Percentiles rank a stretch among this genome's conserved stretches.
These are phyloP conservation scores for Scotopteryx bipunctaria DNA, from an alignment of 2,888 invertebrate species.

Conservation along the genomic window DNA sequence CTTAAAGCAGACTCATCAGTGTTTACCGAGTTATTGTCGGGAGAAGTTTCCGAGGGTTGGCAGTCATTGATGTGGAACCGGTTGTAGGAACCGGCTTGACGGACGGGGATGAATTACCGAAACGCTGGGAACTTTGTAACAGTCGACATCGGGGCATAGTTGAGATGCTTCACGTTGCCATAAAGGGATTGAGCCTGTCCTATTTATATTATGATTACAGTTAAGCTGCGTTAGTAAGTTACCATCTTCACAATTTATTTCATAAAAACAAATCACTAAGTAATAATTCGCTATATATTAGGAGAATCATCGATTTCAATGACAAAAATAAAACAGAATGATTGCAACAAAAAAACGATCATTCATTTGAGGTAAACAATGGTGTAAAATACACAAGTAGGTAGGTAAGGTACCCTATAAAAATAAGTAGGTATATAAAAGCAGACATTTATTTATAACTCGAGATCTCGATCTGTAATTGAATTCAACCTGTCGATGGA, in stretches of 20 bases:
- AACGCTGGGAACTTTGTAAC: conserved; percentile 59
- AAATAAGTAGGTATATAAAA: conserved; percentile 4
- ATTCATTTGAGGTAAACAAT: conserved; percentile 10
- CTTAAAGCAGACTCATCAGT: conserved; percentile 14
- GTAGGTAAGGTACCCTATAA: neutral
- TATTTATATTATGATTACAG: conserved; percentile 18
- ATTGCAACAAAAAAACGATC: too few species aligned
- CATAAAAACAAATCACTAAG: neutral
- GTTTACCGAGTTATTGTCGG: conserved; percentile 20
- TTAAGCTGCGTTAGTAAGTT: conserved; percentile 8
- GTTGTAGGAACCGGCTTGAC: conserved; percentile 75
- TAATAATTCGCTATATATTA: neutral
- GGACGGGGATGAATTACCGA: conserved; percentile 76
- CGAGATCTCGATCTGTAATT: conserved; percentile 27
- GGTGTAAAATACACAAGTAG: conserved; percentile 1
- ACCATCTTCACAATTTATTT: too few species aligned
- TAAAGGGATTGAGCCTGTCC: conserved; percentile 19
- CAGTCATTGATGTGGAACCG: conserved; percentile 81
- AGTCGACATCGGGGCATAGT: conserved; percentile 40
- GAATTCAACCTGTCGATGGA: conserved; percentile 36
- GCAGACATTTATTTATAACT: conserved; percentile 21
- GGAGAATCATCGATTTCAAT: neutral
- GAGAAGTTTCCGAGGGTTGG: conserved; percentile 54
- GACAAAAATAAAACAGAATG: too few species aligned
- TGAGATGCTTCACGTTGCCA: conserved; percentile 31